phyloP scores from a whole-genome alignment of 1,140 invertebrate species.

The Hetaerina americana region DNA sequence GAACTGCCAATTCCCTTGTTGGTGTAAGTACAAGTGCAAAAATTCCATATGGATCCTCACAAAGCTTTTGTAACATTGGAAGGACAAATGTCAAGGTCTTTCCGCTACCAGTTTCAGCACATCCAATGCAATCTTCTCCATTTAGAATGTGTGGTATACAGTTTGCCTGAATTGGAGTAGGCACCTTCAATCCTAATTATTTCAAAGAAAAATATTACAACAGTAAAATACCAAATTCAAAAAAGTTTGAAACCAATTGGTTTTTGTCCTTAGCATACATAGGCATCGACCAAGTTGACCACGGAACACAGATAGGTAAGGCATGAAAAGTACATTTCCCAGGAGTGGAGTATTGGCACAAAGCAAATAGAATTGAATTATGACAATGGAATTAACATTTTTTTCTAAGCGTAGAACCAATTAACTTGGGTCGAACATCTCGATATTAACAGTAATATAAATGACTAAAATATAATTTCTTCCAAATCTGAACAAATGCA shows the following conservation, averaged over 20 bases:
- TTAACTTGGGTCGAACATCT: too few species aligned
- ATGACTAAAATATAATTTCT: too few species aligned
- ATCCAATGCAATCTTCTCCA: conserved; percentile 83
- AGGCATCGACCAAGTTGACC: too few species aligned
- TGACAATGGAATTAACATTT: too few species aligned
- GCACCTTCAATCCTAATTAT: conserved; percentile 54
- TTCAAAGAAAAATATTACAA: conserved; percentile 5
- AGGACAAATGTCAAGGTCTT: conserved; percentile 95
- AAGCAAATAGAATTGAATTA: too few species aligned
- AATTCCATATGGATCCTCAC: conserved; percentile 86
- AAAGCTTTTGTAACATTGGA: conserved; percentile 83
- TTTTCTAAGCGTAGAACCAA: too few species aligned
- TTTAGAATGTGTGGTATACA: conserved; percentile 69
- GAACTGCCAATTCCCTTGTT: conserved; percentile 87
- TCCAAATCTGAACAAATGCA: too few species aligned
- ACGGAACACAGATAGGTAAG: too few species aligned
- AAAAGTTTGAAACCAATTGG: conserved; percentile 4
- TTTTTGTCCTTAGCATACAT: neutral
- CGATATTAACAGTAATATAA: too few species aligned
- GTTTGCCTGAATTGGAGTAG: conserved; percentile 73
- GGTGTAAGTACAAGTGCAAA: conserved; percentile 92
- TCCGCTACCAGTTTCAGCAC: conserved; percentile 94
- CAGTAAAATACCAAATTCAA: neutral
- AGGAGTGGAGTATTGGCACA: too few species aligned
- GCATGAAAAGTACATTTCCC: too few species aligned